Evolutionary conservation across 35 echinoderm and acorn worm species (phyloP), one percentile per base, ranked within the genome.

Genomic region (Amphiura filiformis): DNA sequence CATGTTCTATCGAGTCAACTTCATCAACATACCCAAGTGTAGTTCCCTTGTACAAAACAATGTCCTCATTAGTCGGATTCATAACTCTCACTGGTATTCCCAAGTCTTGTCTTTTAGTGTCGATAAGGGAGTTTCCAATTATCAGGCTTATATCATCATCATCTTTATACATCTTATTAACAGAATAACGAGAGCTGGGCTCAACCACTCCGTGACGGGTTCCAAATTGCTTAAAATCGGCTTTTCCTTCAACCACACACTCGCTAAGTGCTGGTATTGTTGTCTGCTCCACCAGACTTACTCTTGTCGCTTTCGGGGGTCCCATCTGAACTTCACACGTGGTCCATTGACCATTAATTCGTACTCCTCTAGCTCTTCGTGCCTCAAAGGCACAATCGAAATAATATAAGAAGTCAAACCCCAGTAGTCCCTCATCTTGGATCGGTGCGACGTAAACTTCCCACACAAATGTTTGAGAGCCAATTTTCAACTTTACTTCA

Each of bases 381-480:
- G 91, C 85, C n/a, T 75, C 85, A 7, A 92, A 23, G 23, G 65
- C 32, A 30, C 91, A 92, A 9, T 92, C 65, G 83, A n/a, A 88
- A 34, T 77, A 38, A 57, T 87, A 88, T 34, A 92, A 76, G 82
- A 92, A 88, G 40, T 92, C 85, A 84, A 82, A 88, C 13, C 91
- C 91, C 11, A 92, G 23, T 37, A 83, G 44, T 44, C 78, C 90
- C 32, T 22, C 17, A 37, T 92, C 86, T 40, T 38, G 0, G 36
- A 92, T 92, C 11, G 35, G 57, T 31, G 78, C 91, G 1, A 92
- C 80, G 47, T 82, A 92, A 1, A 85, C 91, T 17, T 92, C 70
- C 85, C 91, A 88, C 1, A 80, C 41, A 33, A 65, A 91, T 30
- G 0, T 2, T 33, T 56, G 39, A 2, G 2, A 31, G 35, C 81